Base-by-base conservation (phyloP, 2,888 invertebrate species). In the Brachyptera putata region DNA sequence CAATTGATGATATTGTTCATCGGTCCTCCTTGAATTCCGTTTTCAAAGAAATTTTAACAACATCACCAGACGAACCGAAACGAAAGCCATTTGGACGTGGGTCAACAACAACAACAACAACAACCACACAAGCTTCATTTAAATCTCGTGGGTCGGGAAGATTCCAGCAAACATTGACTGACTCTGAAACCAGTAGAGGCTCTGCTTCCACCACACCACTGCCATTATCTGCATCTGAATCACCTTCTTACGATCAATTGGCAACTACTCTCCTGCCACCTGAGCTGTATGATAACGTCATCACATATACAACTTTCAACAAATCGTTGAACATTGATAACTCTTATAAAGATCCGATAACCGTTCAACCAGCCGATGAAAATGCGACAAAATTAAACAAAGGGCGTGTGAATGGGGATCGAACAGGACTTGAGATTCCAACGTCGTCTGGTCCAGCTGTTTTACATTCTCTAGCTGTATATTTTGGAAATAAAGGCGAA, bases 381-480 rank as follows among this genome's bases (percentile, higher is more conserved):
- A 13, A 50, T n/a, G 11, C 22, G 11, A 5, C 34, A 1, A 4
- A 37, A n/a, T 18, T 14, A 4, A 14, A 34, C 3, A 26, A 14
- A 14, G 13, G 13, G 22, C 48, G 22, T 36, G 36, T 46, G 0
- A 30, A 46, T 21, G 58, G 58, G 18, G 60, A 55, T 26, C 58
- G 86, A 62, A 79, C 80, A 34, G 88, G 86, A 2, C 74, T 87
- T n/a, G 77, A 84, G 4, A 82, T 86, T 7, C 87, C 88, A 1
- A 84, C 85, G 14, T 88, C 89, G 0, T 81, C 86, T 0, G 87
- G 89, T 0, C 89, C 90, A 0, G 86, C 87, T 70, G 87, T 89
- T 0, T 75, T 89, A 11, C 88, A 89, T 67, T 87, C 89, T 0
- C 72, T 91, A 46, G 90, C 91, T 1, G 81, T 88, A 65, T 91